Evolutionary conservation across 1,140 invertebrate species (phyloP).

Genomic region (Solen grandis): DNA sequence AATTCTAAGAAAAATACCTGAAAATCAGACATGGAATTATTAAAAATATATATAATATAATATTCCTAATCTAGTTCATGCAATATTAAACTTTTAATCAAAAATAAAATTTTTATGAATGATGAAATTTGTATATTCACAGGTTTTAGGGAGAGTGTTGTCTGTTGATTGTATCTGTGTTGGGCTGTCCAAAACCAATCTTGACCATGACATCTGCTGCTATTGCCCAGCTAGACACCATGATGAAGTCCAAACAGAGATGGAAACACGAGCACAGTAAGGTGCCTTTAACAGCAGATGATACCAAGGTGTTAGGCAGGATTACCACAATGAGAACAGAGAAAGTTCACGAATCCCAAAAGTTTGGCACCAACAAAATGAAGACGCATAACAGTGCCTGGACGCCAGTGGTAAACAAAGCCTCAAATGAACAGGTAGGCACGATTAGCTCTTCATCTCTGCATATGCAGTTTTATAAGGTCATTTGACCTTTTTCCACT

Average conservation of each 20-base stretch:
- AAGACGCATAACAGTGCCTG: slow-evolving; percentile 78
- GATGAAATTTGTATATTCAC: too few relatives aligned
- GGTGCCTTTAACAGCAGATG: slow-evolving; percentile 56
- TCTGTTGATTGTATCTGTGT: too few relatives aligned
- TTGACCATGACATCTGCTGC: slow-evolving; percentile 9
- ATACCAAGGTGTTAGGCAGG: slow-evolving; percentile 75
- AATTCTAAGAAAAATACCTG: too few relatives aligned
- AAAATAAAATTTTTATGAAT: too few relatives aligned
- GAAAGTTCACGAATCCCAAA: slow-evolving; percentile 61
- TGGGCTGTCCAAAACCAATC: too few relatives aligned
- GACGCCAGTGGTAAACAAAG: slow-evolving; percentile 78
- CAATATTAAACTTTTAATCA: too few relatives aligned
- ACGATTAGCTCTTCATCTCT: not conserved
- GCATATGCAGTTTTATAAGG: too few relatives aligned
- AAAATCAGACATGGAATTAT: too few relatives aligned
- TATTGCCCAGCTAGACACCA: slow-evolving; percentile 30
- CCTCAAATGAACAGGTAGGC: slow-evolving; percentile 78
- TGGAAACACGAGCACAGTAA: slow-evolving; percentile 18
- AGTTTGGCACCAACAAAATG: slow-evolving; percentile 73
- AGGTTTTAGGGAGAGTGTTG: too few relatives aligned
- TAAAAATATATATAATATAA: too few relatives aligned
- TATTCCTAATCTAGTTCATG: too few relatives aligned
- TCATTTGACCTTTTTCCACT: too few relatives aligned
- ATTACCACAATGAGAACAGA: slow-evolving; percentile 67
- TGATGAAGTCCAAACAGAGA: slow-evolving; percentile 18